Base-by-base conservation (phyloP, 2,888 invertebrate genomes). In the Monoplex corrugatus region DNA sequence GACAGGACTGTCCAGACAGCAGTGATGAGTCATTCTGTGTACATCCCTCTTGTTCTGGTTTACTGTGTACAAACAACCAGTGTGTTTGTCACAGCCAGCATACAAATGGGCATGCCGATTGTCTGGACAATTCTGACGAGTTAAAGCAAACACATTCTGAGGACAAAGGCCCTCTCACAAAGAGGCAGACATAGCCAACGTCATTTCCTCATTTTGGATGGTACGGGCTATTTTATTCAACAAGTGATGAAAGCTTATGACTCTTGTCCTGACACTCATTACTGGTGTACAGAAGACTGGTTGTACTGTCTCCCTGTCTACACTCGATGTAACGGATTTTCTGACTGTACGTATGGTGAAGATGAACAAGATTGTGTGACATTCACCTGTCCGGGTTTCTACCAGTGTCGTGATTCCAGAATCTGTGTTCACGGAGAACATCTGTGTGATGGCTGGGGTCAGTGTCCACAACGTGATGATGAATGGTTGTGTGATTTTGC, bases 371-470 rank as follows among this genome's bases (percentile, higher is more conserved):
- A 40, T 28, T 80, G 78, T 80, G 43, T 43, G 40, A 43, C 78
- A 43, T 5, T 43, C 8, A 43, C 40, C 40, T 80, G 43, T 23
- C 32, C 40, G 23, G 23, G 23, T 80, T 32, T 80, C 78, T 80
- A 80, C 32, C 78, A 13, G 23, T 80, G 78, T 80, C 78, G 43
- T 0, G 16, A 3, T 40, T 80, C 78, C 78, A 23, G 23, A 43
- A 43, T 80, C 23, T 80, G 78, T 43, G 40, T 80, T 19, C 78
- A 80, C 28, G 43, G 78, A 23, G 78, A 80, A 43, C 78, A 80
- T 80, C 78, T 80, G 40, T 80, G 78, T 80, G 78, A 80, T 43
- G 78, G 78, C 78, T 80, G 78, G 78, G 78, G 78, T 80, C 78
- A 80, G 78, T 80, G 78, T 43, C 78, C 78, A 80, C 40, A 80